Base-by-base conservation (phyloP, 2,888 invertebrate genomes). In the Terebella lapidaria region DNA sequence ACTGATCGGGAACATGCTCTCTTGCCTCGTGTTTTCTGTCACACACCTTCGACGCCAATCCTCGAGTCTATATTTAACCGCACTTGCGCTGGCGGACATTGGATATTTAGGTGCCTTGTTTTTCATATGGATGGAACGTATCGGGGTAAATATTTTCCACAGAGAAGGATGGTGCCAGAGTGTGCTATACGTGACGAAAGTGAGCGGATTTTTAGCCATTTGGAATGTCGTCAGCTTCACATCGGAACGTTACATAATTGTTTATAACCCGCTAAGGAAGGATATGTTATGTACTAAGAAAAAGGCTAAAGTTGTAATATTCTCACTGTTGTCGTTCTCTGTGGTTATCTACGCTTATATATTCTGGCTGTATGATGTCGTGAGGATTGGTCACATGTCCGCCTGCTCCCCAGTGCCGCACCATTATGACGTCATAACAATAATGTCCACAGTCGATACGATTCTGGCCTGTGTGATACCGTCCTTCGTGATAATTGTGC, bases 1-100 rank as follows among this genome's bases (percentile, higher is more conserved):
- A 20, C 81, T 85, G 0, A 74, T 88, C 15, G 91, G 91, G 2
- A 92, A 92, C 35, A 4, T 46, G n/a, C 29, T 60, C 25, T 57
- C 57, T 3, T 52, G 57, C 15, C 25, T 60, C 45, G 60, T 60
- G 24, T 60, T 57, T 28, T 57, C 57, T 25, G n/a, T 29, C 24
- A 60, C 60, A 1, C 60, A 60, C 26, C 54, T 60, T 25, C 26
- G 28, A 22, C 59, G 59, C 58, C 28, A 27, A 3, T 61, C 61
- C 5, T 61, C 58, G 26, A 61, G 58, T 52, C 35, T 61, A 47
- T 61, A 61, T 46, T 30, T 61, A 27, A 28, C 58, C 1, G 27
- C 54, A 15, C 30, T 61, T 24, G 47, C 61, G 0, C 27, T 55
- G 30, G 61, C 55, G 1, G 61, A 61, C 49, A 54, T 58, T 47